These are phyloP conservation scores for Peromyscus melanophrys DNA, from an alignment of 2,797 vertebrate species.

Conservation along the genomic window DNA sequence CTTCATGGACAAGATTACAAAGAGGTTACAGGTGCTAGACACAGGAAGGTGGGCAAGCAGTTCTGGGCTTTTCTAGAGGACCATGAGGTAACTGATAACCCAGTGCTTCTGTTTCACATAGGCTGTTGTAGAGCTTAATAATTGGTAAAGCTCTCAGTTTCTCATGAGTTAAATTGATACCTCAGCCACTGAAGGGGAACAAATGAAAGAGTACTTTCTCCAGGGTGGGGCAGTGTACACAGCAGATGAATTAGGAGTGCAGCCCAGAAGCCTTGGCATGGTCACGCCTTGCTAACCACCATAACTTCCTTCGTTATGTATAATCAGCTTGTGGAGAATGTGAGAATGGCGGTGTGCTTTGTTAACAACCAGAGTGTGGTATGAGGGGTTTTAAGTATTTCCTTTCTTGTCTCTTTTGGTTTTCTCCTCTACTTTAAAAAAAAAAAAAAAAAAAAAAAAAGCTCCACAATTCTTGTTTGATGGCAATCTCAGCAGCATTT, in stretches of 20 bases:
- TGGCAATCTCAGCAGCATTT: conserved; percentile 22
- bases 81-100: neutral
- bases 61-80: neutral
- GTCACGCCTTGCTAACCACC: neutral
- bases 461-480: conserved; percentile 16
- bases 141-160: conserved; percentile 8
- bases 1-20: neutral
- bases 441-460: neutral
- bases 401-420: conserved; percentile 31
- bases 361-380: conserved; percentile 55
- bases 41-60: rapidly evolving
- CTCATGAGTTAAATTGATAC: neutral
- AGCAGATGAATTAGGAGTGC: neutral
- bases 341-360: neutral
- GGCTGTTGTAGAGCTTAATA: conserved; percentile 24
- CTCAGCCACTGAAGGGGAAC: conserved; percentile 22
- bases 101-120: neutral
- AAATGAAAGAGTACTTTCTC: neutral
- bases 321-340: conserved; percentile 49
- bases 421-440: neutral
- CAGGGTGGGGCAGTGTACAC: neutral
- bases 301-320: conserved; percentile 68
- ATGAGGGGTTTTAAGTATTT: conserved; percentile 61
- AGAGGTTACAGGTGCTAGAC: neutral
- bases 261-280: conserved; percentile 4